phyloP scores from a whole-genome alignment of 2,888 invertebrate genomes.

The Acanthococcus lagerstroemiae region DNA sequence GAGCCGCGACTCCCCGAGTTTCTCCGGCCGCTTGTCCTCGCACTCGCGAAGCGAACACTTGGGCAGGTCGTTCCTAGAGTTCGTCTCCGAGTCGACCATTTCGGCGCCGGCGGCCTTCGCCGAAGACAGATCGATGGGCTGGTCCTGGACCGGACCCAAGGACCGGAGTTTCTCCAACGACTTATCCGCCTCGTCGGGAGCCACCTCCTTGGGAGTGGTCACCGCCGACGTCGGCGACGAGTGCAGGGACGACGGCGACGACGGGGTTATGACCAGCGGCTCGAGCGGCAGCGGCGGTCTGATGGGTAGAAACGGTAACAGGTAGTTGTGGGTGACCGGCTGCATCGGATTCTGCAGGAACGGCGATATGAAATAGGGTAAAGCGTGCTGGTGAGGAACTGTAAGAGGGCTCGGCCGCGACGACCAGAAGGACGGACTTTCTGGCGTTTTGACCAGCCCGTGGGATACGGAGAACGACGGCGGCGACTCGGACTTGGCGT shows the following conservation, averaged over 20 bases:
- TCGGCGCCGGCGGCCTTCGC: background rate
- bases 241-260: constrained; percentile 10
- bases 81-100: background rate
- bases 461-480: background rate
- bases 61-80: background rate
- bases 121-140: constrained; percentile 32
- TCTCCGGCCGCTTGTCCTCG: background rate
- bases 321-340: constrained; percentile 16
- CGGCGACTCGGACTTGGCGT: background rate
- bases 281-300: constrained; percentile 24
- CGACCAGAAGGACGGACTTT: constrained; percentile 15
- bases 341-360: constrained; percentile 14
- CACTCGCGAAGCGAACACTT: background rate
- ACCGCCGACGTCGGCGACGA: constrained; percentile 16
- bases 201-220: background rate
- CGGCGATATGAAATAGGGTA: constrained; percentile 27
- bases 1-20: background rate
- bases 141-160: constrained; percentile 32
- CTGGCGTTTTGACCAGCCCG: background rate
- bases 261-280: constrained; percentile 27
- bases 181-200: background rate
- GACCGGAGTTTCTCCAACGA: constrained; percentile 7
- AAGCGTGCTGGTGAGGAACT: constrained; percentile 14
- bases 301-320: constrained; percentile 23
- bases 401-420: constrained; percentile 6